Base-by-base conservation (phyloP, 2,113 vertebrate genomes). In the Ceuthmochares aereus region DNA sequence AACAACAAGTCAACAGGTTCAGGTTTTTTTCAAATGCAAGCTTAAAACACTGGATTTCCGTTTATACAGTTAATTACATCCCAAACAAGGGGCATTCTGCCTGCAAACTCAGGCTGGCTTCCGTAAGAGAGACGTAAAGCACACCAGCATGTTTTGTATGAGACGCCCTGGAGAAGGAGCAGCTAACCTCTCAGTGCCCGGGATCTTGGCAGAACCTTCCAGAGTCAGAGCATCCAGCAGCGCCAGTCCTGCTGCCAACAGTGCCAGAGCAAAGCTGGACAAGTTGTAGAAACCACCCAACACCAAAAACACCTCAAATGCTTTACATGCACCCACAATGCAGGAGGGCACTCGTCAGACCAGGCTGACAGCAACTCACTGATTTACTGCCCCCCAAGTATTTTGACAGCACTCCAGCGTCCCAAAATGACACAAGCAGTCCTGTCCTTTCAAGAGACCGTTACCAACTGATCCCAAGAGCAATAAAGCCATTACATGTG, bases 231-330 rank as follows among this genome's bases (percentile, higher is more conserved):
- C 59, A 89, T 80, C 62, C 66, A 54, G 82, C 30, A 69, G 67
- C 4, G 23, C 59, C 3, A 2, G 34, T 59, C 78, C 69, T 0
- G 0, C 56, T 30, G 36, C 2, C 2, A 0, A 9, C 0, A 1
- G 77, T 81, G 32, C 55, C 0, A 0, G 14, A 27, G 76, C 9
- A 73, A 43, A 69, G 36, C 45, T 17, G 29, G 18, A 59, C 6
- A 1, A 66, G 34, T 37, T 7, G 12, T 2, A 69, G 22, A 69
- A 59, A 69, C 34, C 15, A 1, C 20, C 47, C 26, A 23, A 23
- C 40, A 36, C 25, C 37, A 3, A 69, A 93, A 81, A 30, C 12
- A 55, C 19, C 49, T 60, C 25, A 30, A 62, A 62, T 0, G 1
- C 7, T 43, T 12, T 47, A 15, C 30, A 20, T 1, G 8, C 27